Evolutionary conservation across 2,797 vertebrate genomes (phyloP).

Genomic region (Sarcoramphus papa): DNA sequence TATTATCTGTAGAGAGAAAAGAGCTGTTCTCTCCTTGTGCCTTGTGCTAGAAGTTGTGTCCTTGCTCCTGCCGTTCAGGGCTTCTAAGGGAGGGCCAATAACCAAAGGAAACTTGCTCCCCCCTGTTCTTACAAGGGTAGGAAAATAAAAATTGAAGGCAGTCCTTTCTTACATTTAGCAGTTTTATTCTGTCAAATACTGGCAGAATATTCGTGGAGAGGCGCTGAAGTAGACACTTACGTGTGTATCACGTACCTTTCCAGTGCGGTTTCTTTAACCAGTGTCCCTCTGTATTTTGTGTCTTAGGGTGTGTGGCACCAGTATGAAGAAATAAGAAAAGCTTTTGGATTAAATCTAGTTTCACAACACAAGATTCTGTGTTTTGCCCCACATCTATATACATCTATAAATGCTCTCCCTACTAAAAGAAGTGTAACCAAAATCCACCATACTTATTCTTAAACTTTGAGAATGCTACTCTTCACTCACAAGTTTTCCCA

Average conservation of each 20-base stretch:
- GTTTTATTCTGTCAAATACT: not conserved
- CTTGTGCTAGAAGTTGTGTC: not conserved
- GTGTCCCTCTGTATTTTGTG: not conserved
- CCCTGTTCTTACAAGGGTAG: not conserved
- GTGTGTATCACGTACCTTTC: accelerated
- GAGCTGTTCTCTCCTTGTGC: not conserved
- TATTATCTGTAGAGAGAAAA: not conserved
- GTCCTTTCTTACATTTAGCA: not conserved
- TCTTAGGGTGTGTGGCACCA: not conserved
- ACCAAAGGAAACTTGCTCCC: not conserved
- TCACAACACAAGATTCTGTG: not conserved
- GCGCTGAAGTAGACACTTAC: not conserved
- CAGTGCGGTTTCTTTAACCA: not conserved
- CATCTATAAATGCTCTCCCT: not conserved
- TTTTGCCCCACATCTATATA: not conserved
- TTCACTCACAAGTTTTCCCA: not conserved
- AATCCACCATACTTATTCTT: not conserved
- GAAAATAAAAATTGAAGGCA: not conserved
- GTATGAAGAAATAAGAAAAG: not conserved
- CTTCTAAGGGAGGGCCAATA: not conserved
- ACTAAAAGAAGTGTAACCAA: not conserved
- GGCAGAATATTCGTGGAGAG: too few relatives aligned
- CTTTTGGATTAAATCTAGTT: not conserved
- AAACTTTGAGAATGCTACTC: not conserved
- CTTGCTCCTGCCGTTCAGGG: not conserved